Percentiles rank a stretch among this genome's conserved stretches.
These are phyloP conservation scores for Zygothrica quintamaculata DNA, from an alignment of 2,888 invertebrate genomes.

Conservation along the genomic window DNA sequence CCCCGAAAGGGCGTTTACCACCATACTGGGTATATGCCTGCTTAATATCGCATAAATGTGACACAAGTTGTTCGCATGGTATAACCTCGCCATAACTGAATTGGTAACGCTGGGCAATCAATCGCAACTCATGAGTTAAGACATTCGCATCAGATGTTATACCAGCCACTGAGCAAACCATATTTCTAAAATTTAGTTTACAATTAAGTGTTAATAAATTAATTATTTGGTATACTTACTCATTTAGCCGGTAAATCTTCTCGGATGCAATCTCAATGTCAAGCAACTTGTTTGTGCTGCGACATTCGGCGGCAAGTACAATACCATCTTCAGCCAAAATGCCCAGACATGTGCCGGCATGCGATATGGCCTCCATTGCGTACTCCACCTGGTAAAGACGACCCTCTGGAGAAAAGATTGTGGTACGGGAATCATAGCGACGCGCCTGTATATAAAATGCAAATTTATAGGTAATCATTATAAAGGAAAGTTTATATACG, in stretches of 20 bases:
- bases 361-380: conserved; percentile 99
- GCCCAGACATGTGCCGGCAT: conserved; percentile 98
- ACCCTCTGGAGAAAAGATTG: conserved; percentile 99
- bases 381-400: conserved; percentile 99
- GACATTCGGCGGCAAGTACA: conserved; percentile 96
- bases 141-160: conserved; percentile 99
- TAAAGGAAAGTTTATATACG: conserved; percentile 24
- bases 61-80: conserved; percentile 99
- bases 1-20: conserved; percentile 99
- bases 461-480: conserved; percentile 24
- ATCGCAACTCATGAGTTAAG: conserved; percentile 96
- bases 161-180: conserved; percentile 99
- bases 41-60: conserved; percentile 98
- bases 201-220: neutral
- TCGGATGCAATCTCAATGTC: conserved; percentile 99
- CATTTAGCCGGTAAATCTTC: conserved; percentile 98
- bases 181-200: conserved; percentile 88
- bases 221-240: conserved; percentile 86
- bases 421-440: conserved; percentile 99
- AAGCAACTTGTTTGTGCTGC: conserved; percentile 98
- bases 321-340: conserved; percentile 98
- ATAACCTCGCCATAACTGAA: conserved; percentile 98
- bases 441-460: conserved; percentile 91
- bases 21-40: conserved; percentile 99
- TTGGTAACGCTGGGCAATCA: conserved; percentile 97